Evolutionary conservation across 1,140 invertebrate genomes (phyloP), one percentile per base, ranked within the genome.

Genomic region (Ostrea denselamellosa): DNA sequence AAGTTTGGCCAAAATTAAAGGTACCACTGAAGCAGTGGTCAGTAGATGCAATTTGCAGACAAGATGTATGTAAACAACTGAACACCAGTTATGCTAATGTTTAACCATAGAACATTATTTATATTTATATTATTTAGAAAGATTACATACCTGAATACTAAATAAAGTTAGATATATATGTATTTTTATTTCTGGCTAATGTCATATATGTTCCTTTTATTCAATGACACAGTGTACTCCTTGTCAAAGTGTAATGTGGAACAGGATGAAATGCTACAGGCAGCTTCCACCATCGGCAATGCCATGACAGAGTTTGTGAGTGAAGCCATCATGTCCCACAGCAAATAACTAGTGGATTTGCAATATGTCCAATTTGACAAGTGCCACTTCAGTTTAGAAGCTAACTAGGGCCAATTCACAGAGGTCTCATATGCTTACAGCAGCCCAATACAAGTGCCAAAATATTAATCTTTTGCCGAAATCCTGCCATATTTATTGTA

Each of bases 181-280:
- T 44, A 44, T 1, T 5, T n/a, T 62, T 62, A 5, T n/a, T 62
- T n/a, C 56, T 62, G 34, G 34, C 34, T n/a, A 62, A 62, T 62
- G n/a, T 62, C 17, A 19, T 8, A 0, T 44, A 2, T 62, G 56
- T n/a, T 58, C 19, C 17, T 12, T 58, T 58, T 58, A 7, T 62
- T 62, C n/a, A 58, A 19, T 83, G 77, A 71, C 68, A 44, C 22
- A 82, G 53, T 81, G 58, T 85, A 84, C 86, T 87, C 82, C 14
- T 58, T 85, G n/a, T 85, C 89, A 56, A 88, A 83, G 56, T 65
- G 62, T 85, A 52, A 17, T 12, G 84, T 85, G 54, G 88, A 83
- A 54, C 85, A 90, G 56, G 87, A 90, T 56, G 89, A 90, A 53
- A 90, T 90, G 89, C 65, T 90, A n/a, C 86, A 90, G 84, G 89